Base-by-base conservation (phyloP, 2,888 invertebrate species). In the Lasioglossum leucozonium region DNA sequence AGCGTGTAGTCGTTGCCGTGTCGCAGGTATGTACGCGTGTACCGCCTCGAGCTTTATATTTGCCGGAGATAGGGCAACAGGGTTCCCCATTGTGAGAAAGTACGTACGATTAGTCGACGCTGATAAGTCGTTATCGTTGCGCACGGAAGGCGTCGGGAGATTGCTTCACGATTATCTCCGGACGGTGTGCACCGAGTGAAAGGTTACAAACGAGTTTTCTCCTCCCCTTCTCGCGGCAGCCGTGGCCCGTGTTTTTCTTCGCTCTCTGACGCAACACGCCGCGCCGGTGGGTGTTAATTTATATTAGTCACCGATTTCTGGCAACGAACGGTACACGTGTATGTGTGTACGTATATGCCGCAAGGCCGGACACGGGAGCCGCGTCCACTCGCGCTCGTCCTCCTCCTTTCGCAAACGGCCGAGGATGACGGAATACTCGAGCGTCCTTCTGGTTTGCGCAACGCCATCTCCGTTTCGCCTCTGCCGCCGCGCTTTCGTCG, bases 231-330 rank as follows among this genome's bases (percentile, higher is more conserved):
- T 42, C 42, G 26, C 2, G n/a, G 55, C n/a, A 11, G 51, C 30
- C 40, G 65, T 18, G 4, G 40, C 26, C 26, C 62, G 22, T 26
- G 79, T 72, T 77, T 79, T 76, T 72, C 82, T 44, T 58, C 18
- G 26, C 26, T 71, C 79, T 34, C 47, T 89, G 86, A 86, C 74
- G 90, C 79, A 90, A 90, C n/a, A n/a, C 81, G 74, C 80, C 51
- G n/a, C 81, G 74, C 80, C 51, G n/a, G 92, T 91, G 87, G 90
- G 90, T 91, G 92, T 90, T 86, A 91, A 92, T 92, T 91, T 86
- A 89, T 88, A 81, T 87, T 81, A 76, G 80, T 79, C 90, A 82
- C 72, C 74, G 82, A 82, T 85, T 85, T 85, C 77, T 79, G 82
- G 62, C 77, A 79, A 62, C 67, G 65, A n/a, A 44, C 44, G 44